phyloP scores from a whole-genome alignment of 2,797 vertebrate species.

The Phrynocephalus vlangalii region DNA sequence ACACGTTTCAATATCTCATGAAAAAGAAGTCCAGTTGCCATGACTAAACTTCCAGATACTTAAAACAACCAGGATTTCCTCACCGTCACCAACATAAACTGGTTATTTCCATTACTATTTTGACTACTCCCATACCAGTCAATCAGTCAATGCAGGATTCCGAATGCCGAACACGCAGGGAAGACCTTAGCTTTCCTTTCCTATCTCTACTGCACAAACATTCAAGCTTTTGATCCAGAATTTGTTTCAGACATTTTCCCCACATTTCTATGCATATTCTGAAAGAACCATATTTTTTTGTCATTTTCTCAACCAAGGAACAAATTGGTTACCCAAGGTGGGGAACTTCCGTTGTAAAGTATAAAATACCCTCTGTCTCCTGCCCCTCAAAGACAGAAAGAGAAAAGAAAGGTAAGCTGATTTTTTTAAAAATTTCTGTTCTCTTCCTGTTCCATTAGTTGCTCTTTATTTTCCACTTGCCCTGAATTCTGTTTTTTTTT shows the following conservation, averaged over 20 bases:
- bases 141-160: conserved; percentile 10
- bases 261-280: conserved; percentile 8
- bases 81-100: not conserved
- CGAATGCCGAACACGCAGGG: not conserved
- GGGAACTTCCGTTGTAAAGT: too few relatives aligned
- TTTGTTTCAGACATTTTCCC: not conserved
- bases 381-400: too few relatives aligned
- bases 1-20: too few relatives aligned
- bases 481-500: not conserved
- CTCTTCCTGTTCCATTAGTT: too few relatives aligned
- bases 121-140: not conserved
- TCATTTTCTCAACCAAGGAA: not conserved
- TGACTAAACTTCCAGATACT: too few relatives aligned
- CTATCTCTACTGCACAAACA: conserved; percentile 5
- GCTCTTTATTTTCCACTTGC: not conserved
- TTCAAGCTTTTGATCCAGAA: not conserved
- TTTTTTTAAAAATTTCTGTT: too few relatives aligned
- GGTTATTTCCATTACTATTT: not conserved
- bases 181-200: conserved; percentile 29
- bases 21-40: too few relatives aligned
- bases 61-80: conserved; percentile 41
- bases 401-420: too few relatives aligned
- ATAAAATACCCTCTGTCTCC: not conserved
- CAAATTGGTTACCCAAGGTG: too few relatives aligned
- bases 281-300: not conserved